These are phyloP conservation scores for Cottus gobio DNA, from an alignment of 2,113 vertebrate genomes.

Conservation along the genomic window DNA sequence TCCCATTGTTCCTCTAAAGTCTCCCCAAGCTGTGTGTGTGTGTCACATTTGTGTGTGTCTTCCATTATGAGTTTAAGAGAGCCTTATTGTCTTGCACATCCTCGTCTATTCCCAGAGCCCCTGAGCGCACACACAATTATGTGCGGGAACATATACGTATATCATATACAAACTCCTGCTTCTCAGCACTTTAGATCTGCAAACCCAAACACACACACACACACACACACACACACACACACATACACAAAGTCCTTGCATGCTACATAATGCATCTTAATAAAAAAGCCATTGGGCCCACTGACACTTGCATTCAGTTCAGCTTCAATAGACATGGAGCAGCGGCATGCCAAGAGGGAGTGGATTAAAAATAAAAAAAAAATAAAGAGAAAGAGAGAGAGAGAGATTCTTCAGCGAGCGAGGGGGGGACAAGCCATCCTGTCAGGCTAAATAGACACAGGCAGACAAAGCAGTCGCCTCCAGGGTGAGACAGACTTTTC, in stretches of 20 bases:
- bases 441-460: conserved; percentile 66
- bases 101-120: conserved; percentile 29
- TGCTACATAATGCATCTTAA: conserved; percentile 74
- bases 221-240: not conserved
- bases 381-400: conserved; percentile 58
- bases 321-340: conserved; percentile 73
- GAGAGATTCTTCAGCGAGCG: conserved; percentile 24
- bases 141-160: not conserved
- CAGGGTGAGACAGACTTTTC: conserved; percentile 46
- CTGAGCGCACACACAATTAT: not conserved
- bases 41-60: conserved; percentile 21
- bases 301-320: conserved; percentile 78
- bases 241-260: conserved; percentile 32
- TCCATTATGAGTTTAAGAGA: conserved; percentile 32
- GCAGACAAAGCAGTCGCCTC: conserved; percentile 66
- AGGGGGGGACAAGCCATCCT: conserved; percentile 49
- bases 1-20: conserved; percentile 56
- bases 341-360: conserved; percentile 70
- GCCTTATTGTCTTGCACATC: conserved; percentile 35
- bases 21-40: conserved; percentile 31
- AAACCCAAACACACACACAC: conserved; percentile 10
- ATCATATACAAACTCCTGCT: conserved; percentile 8
- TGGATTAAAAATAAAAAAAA: conserved; percentile 76
- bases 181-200: conserved; percentile 14
- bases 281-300: conserved; percentile 62